Evolutionary conservation across 2,888 invertebrate genomes (phyloP).

Genomic region (Calliphora vomitoria): DNA sequence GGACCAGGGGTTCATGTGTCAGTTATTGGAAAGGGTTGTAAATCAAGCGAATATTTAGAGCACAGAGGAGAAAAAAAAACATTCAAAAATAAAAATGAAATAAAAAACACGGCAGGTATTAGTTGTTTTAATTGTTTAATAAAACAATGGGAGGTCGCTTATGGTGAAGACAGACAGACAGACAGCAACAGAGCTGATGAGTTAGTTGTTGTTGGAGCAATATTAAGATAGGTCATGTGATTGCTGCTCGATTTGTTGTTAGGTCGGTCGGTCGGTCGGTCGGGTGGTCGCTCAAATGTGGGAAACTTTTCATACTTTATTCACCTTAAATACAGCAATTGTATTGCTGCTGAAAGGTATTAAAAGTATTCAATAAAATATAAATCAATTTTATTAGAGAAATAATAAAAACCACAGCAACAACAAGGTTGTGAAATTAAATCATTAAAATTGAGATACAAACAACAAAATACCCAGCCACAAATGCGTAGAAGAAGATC

Average conservation of each 20-base stretch:
- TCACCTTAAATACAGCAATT: slow-evolving; percentile 5
- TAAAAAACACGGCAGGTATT: slow-evolving; percentile 72
- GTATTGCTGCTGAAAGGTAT: slow-evolving; percentile 36
- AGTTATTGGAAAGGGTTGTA: slow-evolving; percentile 71
- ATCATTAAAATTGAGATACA: slow-evolving; percentile 51
- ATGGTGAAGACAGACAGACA: neutral
- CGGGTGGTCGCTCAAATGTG: slow-evolving; percentile 60
- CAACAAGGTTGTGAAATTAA: slow-evolving; percentile 66
- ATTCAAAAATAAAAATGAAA: slow-evolving; percentile 41
- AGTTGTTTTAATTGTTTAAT: slow-evolving; percentile 80
- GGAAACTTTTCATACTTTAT: slow-evolving; percentile 51
- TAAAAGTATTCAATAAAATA: slow-evolving; percentile 66
- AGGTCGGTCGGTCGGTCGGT: slow-evolving; percentile 58
- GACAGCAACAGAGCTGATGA: neutral
- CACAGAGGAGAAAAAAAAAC: slow-evolving; percentile 57
- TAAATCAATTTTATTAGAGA: slow-evolving; percentile 73
- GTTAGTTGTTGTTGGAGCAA: neutral
- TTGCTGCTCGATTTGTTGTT: neutral
- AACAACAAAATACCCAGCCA: neutral
- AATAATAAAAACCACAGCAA: slow-evolving; percentile 42
- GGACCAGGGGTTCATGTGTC: slow-evolving; percentile 29
- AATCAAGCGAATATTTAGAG: slow-evolving; percentile 75
- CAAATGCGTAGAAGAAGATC: slow-evolving; percentile 29
- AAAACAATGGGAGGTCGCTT: slow-evolving; percentile 81
- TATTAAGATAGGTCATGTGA: slow-evolving; percentile 71